Evolutionary conservation across 2,113 vertebrate genomes (phyloP).

Genomic region (Odobenus rosmarus): DNA sequence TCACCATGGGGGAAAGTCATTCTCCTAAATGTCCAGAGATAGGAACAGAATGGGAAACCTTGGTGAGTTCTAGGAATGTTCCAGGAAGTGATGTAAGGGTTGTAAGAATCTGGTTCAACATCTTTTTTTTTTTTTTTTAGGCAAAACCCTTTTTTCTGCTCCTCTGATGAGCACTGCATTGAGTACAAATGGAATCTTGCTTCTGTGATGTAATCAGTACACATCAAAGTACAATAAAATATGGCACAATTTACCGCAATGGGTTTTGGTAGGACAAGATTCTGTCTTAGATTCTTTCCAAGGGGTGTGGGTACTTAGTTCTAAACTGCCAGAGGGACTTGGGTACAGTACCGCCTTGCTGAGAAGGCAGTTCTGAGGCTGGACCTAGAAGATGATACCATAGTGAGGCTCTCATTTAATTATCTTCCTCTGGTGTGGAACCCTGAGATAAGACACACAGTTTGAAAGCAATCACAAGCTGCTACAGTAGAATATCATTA

Average conservation of each 20-base stretch:
- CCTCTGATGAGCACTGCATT: neutral
- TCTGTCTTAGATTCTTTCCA: constrained; percentile 33
- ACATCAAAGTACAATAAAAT: neutral
- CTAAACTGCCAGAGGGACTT: constrained; percentile 12
- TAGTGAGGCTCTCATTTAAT: neutral
- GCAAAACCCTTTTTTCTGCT: neutral
- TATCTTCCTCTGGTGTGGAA: neutral
- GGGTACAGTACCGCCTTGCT: neutral
- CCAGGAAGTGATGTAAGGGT: neutral
- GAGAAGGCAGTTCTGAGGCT: constrained; percentile 17
- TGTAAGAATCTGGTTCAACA: neutral
- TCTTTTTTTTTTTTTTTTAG: neutral
- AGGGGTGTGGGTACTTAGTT: neutral
- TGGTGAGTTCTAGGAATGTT: neutral
- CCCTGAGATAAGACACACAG: neutral
- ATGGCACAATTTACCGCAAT: neutral
- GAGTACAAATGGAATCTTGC: neutral
- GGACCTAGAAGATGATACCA: neutral
- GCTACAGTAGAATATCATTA: neutral
- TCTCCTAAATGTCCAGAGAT: neutral
- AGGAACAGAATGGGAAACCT: neutral
- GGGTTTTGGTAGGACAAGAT: neutral
- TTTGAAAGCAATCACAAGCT: constrained; percentile 24
- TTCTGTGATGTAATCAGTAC: neutral
- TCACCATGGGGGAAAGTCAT: neutral